Percentiles rank a stretch among this genome's conserved stretches.
Evolutionary conservation across 2,797 vertebrate genomes (phyloP).

Genomic region (Centropyge bicolor): DNA sequence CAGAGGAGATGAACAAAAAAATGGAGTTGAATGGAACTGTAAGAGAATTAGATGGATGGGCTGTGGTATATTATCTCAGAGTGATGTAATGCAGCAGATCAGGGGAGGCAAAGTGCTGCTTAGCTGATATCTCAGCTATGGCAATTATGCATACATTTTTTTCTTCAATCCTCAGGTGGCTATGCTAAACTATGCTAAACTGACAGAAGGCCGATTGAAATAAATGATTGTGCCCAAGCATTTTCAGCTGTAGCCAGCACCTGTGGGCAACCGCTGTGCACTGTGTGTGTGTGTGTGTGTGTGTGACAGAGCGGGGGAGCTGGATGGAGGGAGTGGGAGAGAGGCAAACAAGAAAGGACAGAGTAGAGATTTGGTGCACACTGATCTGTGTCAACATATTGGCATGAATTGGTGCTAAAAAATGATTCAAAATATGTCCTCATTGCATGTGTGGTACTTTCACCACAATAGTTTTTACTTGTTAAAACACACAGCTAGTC

Average conservation of each 20-base stretch:
- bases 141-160: conserved; percentile 60
- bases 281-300: not conserved
- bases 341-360: not conserved
- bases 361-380: not conserved
- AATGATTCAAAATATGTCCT: not conserved
- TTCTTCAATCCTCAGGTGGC: conserved; percentile 60
- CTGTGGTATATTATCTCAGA: conserved; percentile 40
- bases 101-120: conserved; percentile 47
- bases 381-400: not conserved
- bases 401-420: not conserved
- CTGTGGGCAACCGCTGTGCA: conserved; percentile 33
- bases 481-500: conserved; percentile 9
- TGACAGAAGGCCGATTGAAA: conserved; percentile 73
- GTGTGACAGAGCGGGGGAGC: not conserved
- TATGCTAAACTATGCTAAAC: conserved; percentile 73
- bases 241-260: conserved; percentile 60
- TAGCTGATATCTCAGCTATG: conserved; percentile 52
- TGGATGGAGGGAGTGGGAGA: no score
- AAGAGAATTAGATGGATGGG: conserved; percentile 51
- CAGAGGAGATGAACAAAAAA: conserved; percentile 16
- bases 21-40: conserved; percentile 27
- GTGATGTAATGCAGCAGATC: conserved; percentile 59
- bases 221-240: conserved; percentile 61
- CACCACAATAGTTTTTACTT: not conserved
- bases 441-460: not conserved